Conservation (phyloP, 2,113 vertebrate species). For the Apodemus sylvaticus region DNA sequence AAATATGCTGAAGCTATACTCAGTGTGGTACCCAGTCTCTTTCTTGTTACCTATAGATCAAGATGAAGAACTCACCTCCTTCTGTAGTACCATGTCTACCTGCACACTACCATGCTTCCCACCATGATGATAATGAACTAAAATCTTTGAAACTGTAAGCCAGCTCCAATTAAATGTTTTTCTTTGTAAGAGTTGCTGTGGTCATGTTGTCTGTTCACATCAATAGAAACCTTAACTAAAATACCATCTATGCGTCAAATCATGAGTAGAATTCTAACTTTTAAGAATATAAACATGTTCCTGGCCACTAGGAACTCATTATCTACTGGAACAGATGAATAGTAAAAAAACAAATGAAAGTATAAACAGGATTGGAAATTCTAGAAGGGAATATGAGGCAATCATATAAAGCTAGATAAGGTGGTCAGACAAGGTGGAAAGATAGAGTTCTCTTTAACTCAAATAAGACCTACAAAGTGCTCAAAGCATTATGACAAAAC, state of each 20-base stretch:
- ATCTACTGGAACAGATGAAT: not conserved
- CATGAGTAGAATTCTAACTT: not conserved
- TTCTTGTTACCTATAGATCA: not conserved
- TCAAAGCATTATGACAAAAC: too few relatives aligned
- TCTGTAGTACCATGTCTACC: not conserved
- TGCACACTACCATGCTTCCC: not conserved
- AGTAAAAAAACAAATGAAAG: not conserved
- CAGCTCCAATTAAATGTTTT: not conserved
- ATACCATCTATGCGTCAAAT: not conserved
- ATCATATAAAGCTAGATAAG: not conserved
- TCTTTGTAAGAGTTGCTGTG: not conserved
- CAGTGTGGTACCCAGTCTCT: not conserved
- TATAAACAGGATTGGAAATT: not conserved
- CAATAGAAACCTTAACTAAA: not conserved
- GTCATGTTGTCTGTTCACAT: not conserved
- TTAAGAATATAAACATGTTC: not conserved
- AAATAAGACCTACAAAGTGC: too few relatives aligned
- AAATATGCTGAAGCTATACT: not conserved
- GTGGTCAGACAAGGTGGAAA: not conserved
- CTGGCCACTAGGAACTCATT: not conserved
- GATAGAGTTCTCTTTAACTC: not conserved
- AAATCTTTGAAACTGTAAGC: not conserved
- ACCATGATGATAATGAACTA: not conserved
- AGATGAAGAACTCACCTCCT: not conserved
- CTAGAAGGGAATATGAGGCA: not conserved